Evolutionary conservation across 2,113 vertebrate genomes (phyloP).

Genomic region (Connochaetes taurinus): DNA sequence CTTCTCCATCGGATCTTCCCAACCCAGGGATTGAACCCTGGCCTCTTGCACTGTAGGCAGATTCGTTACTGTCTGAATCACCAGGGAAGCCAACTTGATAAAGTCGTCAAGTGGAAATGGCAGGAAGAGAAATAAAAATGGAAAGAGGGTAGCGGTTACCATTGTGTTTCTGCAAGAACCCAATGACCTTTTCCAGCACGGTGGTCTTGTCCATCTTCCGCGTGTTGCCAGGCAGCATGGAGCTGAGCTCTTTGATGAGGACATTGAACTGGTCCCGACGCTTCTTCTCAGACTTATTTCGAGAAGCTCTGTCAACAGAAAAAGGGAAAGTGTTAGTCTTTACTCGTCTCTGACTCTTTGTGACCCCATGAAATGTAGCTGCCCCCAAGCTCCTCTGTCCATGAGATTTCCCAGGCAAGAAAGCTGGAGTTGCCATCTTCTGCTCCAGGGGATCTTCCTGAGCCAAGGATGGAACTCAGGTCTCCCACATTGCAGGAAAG

Average conservation of each 20-base stretch:
- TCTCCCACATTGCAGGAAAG: not conserved
- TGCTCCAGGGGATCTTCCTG: not conserved
- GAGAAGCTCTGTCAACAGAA: conserved; percentile 80
- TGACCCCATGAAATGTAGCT: not conserved
- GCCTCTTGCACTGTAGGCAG: not conserved
- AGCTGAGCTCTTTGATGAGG: conserved; percentile 88
- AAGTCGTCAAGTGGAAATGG: not conserved
- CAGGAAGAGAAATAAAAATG: not conserved
- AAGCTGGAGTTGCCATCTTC: not conserved
- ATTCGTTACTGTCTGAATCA: not conserved
- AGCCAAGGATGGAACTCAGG: not conserved
- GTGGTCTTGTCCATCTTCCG: conserved; percentile 88
- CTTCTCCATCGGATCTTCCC: not conserved
- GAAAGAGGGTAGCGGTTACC: conserved; percentile 75
- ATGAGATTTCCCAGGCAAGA: not conserved
- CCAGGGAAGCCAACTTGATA: not conserved
- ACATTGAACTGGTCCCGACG: conserved; percentile 87
- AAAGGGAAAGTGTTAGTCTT: not conserved
- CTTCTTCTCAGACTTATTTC: conserved; percentile 89
- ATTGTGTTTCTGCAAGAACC: conserved; percentile 86
- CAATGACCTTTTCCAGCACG: conserved; percentile 87
- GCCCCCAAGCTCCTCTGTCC: not conserved
- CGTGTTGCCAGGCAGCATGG: conserved; percentile 86
- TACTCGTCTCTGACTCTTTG: not conserved
- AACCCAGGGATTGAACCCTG: not conserved